Conservation (phyloP, 2,113 vertebrate species). For the Ovis aries region ARS-UI_Ramb_v3.0 NC_056056.1:22643001-22643500, state of each 20-base stretch:
- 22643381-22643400: background rate
- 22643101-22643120: background rate
- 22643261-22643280: background rate
- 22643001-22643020: background rate
- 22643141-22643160: background rate
- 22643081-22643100: background rate
- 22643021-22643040: background rate
- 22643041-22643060: background rate
- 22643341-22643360: background rate
- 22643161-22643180: background rate
- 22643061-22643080: background rate
- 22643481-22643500: background rate
- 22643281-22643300: background rate
- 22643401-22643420: background rate
- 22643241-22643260: background rate
- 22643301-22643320: background rate
- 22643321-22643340: background rate
- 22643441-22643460: background rate
- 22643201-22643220: background rate
- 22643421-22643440: rapidly evolving
- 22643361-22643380: background rate
- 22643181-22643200: background rate
- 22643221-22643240: background rate
- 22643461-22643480: background rate
- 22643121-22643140: background rate